Base-by-base conservation (phyloP, 2,797 vertebrate genomes). In the Myotis vivesi region DNA sequence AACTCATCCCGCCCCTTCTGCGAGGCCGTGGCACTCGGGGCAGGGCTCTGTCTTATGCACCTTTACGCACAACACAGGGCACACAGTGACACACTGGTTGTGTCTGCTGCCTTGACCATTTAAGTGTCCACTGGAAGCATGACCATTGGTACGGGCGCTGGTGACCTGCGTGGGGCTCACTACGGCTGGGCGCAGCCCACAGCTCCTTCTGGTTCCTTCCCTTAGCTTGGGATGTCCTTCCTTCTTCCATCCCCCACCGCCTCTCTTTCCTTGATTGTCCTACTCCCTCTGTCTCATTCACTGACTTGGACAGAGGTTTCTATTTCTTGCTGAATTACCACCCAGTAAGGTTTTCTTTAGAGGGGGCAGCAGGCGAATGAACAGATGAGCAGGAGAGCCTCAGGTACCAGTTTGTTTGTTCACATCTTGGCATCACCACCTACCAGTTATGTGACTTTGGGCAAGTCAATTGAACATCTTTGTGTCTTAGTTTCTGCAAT, bases 271-370 rank as follows among this genome's bases (percentile, higher is more conserved):
- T 89, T 8, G 1, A 36, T 7, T 44, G n/a, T 44, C 53, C 7
- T 4, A 12, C 71, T 59, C n/a, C 41, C 9, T 77, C 38, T 12
- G 20, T 59, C 7, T n/a, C 13, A 66, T 91, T 89, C 41, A 49
- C 8, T 88, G 75, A 49, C 85, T 87, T 77, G 59, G 51, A 53
- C 6, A 49, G 76, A 57, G 86, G 41, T 87, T 91, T 92, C 59
- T 82, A 5, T 68, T 83, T 36, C 51, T 72, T 51, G 8, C 38
- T 53, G 20, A 82, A 19, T 72, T 66, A 7, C 12, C n/a, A 23
- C 13, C 49, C 53, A 76, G 0, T 25, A n/a, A 33, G 33, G 10
- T 41, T 72, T 86, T 75, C 59, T 71, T 64, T 55, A 68, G 80
- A 66, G 59, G 82, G 73, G 36, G 25, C 23, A 66, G 68, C n/a